A percentile compares a stretch with the other conserved stretches of the same genome.
phyloP scores from a whole-genome alignment of 1,140 invertebrate genomes.

The Nasonia vitripennis region DNA sequence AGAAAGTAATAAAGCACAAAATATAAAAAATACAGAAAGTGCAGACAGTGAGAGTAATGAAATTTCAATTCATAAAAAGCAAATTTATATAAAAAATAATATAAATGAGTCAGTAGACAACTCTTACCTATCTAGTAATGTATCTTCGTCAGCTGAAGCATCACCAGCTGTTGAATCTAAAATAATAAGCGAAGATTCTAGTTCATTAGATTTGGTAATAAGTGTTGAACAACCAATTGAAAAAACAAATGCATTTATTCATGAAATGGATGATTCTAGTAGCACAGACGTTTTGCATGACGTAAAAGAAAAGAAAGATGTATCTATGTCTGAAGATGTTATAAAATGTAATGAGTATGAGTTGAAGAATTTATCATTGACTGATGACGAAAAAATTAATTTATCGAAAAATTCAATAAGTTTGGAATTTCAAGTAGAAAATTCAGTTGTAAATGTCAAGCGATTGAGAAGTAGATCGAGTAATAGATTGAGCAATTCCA shows the following conservation, averaged over 20 bases:
- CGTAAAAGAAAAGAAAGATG: background rate
- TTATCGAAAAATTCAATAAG: slow-evolving; percentile 3
- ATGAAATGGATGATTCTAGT: background rate
- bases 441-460: background rate
- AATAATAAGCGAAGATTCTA: no score
- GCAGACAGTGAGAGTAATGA: background rate
- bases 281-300: background rate
- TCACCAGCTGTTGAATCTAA: background rate
- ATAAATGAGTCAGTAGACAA: background rate
- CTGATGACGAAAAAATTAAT: slow-evolving; percentile 29
- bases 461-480: slow-evolving; percentile 7
- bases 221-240: background rate
- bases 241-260: background rate
- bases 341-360: background rate
- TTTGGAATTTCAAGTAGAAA: background rate
- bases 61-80: background rate
- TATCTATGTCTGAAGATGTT: background rate
- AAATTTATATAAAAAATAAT: background rate
- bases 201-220: background rate
- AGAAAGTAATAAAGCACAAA: background rate
- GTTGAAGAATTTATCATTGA: slow-evolving; percentile 24
- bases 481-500: background rate
- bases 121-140: no score
- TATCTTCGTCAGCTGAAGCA: background rate
- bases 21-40: background rate